Conservation (phyloP, 2,888 invertebrate species). For the Tupiocoris notatus region DNA sequence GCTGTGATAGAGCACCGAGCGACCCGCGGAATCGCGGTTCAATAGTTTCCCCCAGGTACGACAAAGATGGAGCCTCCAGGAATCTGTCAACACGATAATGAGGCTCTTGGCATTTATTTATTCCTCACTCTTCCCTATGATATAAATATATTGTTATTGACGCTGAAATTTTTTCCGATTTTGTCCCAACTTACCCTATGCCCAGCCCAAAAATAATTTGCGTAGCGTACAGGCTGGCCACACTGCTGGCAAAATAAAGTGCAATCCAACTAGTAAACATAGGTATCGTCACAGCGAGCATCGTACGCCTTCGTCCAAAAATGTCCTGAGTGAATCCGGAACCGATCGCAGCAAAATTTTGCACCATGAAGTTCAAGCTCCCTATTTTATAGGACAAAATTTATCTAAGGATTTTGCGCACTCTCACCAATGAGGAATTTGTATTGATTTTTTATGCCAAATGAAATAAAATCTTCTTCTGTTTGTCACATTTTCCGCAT, state of each 20-base stretch:
- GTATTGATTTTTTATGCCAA: too few species aligned
- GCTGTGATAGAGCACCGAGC: constrained; percentile 6
- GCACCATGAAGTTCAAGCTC: constrained; percentile 49
- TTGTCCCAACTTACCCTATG: constrained; percentile 53
- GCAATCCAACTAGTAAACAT: constrained; percentile 60
- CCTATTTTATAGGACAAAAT: too few species aligned
- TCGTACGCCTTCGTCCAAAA: constrained; percentile 59
- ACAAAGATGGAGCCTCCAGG: constrained; percentile 62
- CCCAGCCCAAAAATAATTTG: constrained; percentile 60
- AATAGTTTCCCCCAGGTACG: constrained; percentile 61
- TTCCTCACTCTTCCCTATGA: too few species aligned
- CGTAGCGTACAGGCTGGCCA: constrained; percentile 57
- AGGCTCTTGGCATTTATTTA: too few species aligned
- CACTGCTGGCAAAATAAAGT: constrained; percentile 57
- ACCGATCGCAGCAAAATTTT: constrained; percentile 61
- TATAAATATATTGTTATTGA: too few species aligned
- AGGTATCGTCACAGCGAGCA: constrained; percentile 61
- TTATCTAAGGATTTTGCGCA: too few species aligned
- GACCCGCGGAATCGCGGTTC: constrained; percentile 27
- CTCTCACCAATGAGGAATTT: too few species aligned
- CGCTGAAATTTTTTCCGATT: too few species aligned
- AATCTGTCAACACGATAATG: too few species aligned
- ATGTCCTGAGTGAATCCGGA: constrained; percentile 60
- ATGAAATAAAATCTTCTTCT: too few species aligned
- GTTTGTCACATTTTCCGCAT: too few species aligned